Percentiles rank a stretch among this genome's conserved stretches.
These are phyloP conservation scores for Hypolimnas misippus DNA, from an alignment of 2,888 invertebrate species.

Conservation along the genomic window DNA sequence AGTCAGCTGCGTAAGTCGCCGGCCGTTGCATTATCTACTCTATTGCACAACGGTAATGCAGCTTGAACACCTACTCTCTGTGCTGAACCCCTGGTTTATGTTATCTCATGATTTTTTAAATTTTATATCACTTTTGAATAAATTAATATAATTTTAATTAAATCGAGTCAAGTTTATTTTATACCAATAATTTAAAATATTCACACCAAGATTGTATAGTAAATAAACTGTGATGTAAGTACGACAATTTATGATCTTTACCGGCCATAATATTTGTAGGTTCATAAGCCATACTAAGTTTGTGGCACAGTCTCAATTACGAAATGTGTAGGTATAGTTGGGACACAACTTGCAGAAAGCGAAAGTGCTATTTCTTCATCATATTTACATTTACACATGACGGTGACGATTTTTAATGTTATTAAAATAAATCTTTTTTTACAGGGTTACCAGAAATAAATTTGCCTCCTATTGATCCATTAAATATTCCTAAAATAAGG, in stretches of 20 bases:
- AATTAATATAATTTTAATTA: too few species aligned
- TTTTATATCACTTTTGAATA: too few species aligned
- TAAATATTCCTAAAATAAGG: constrained; percentile 85
- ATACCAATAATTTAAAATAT: too few species aligned
- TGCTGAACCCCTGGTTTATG: constrained; percentile 54
- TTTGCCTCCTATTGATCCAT: constrained; percentile 86
- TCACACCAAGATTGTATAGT: too few species aligned
- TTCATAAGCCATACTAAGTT: constrained; percentile 57
- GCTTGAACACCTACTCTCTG: constrained; percentile 39
- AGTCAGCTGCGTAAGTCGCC: constrained; percentile 56
- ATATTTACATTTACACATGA: constrained; percentile 64
- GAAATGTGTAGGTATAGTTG: constrained; percentile 62
- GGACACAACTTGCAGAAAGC: constrained; percentile 80
- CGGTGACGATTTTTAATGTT: constrained; percentile 43
- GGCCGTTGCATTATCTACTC: constrained; percentile 54
- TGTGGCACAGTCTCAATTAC: constrained; percentile 78
- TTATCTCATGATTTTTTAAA: constrained; percentile 9
- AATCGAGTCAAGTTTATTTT: too few species aligned
- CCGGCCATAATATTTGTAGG: constrained; percentile 53
- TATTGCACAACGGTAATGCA: constrained; percentile 59
- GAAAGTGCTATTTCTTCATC: constrained; percentile 81
- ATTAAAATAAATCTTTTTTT: constrained; percentile 30
- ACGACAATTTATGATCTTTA: too few species aligned
- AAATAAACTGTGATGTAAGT: too few species aligned
- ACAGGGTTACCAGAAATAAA: constrained; percentile 83